Base-by-base conservation (phyloP, 2,797 vertebrate genomes). In the Chaetophractus vellerosus region DNA sequence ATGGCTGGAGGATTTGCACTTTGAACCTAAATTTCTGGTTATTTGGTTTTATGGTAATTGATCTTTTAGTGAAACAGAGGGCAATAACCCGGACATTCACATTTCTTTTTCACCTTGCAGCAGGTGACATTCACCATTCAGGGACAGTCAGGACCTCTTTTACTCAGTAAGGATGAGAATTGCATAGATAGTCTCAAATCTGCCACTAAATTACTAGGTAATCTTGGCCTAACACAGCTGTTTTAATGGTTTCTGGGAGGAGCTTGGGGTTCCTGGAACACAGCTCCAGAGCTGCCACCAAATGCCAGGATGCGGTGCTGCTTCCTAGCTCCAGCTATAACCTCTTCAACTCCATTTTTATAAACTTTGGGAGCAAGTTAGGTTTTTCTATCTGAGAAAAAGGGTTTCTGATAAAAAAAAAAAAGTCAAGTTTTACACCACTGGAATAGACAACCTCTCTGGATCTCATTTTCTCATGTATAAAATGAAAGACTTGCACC, bases 321-420 rank as follows among this genome's bases (percentile, higher is more conserved):
- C 28, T 80, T 1, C 28, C 55, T 64, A 4, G 16, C 24, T 64
- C 31, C 15, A 41, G 5, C 72, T 87, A 61, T 71, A 15, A 59
- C 64, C 21, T 45, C 31, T 80, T 9, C 2, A 57, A 48, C 15
- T 61, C 26, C 11, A 8, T 88, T 31, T 94, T 79, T 83, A 88
- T 41, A 16, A 57, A 85, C 45, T 63, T 78, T n/a, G 33, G 81
- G 24, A 83, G 7, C 1, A 79, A 78, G 15, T 63, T 41, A 26
- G 19, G 59, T 83, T 93, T 83, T 93, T 93, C n/a, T 61, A 41
- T 89, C 90, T 64, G 11, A 48, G 4, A 26, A 41, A 76, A 52
- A 23, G 52, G 38, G 12, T 68, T 90, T 68, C 57, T 91, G 50
- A 66, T 31, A 63, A 21, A 45, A 19, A 33, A 23, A 41, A 45